Conservation (phyloP, 2,113 vertebrate genomes). For the Vimba vimba region DNA sequence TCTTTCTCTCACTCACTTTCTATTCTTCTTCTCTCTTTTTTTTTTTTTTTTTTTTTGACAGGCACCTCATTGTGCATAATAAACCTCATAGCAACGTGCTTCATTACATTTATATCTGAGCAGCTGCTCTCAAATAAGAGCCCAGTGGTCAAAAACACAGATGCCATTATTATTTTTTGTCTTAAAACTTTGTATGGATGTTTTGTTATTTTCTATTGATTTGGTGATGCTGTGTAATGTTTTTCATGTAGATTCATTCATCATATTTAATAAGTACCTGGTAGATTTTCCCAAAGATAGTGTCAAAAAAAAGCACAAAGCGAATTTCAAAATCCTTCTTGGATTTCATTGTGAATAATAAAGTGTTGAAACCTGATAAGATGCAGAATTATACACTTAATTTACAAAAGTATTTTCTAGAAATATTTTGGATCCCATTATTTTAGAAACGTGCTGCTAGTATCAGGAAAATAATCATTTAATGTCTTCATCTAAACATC, state of each 20-base stretch:
- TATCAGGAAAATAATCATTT: neutral
- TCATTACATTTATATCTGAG: conserved; percentile 63
- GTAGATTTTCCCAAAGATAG: conserved; percentile 42
- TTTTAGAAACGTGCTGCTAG: neutral
- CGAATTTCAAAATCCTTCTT: neutral
- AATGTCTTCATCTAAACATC: neutral
- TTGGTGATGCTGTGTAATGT: conserved; percentile 46
- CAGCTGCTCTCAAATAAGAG: conserved; percentile 77
- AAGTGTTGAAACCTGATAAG: neutral
- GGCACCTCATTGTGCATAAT: conserved; percentile 55
- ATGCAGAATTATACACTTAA: neutral
- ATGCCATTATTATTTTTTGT: conserved; percentile 64
- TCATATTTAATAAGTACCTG: conserved; percentile 41
- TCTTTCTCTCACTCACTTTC: conserved; percentile 21
- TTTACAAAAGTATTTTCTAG: neutral
- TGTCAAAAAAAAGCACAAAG: conserved; percentile 43
- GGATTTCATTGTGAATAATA: conserved; percentile 1
- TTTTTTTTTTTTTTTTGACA: neutral
- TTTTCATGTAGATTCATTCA: conserved; percentile 58
- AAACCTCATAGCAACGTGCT: conserved; percentile 38
- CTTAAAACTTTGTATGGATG: conserved; percentile 40
- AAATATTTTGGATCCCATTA: neutral
- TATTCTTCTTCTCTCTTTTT: neutral
- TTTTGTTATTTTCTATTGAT: conserved; percentile 45
- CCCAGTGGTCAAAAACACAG: conserved; percentile 82